Percentiles rank a stretch among this genome's conserved stretches.
Evolutionary conservation across 2,797 vertebrate genomes (phyloP).

Genomic region (Dicrostonyx torquatus): DNA sequence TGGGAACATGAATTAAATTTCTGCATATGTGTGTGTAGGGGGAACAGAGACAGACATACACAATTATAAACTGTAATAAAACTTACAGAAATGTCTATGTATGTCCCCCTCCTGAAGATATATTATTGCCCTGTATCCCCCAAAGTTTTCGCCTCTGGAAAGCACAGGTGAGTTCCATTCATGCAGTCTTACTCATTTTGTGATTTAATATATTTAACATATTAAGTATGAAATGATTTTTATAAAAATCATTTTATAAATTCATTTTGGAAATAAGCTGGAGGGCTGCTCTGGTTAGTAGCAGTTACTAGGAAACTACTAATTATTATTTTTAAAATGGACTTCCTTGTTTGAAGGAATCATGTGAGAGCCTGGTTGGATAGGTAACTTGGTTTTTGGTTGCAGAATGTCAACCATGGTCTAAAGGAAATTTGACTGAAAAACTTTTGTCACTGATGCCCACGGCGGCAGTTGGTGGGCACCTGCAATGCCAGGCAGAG

Average conservation of each 20-base stretch:
- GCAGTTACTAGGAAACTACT: neutral
- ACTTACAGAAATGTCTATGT: neutral
- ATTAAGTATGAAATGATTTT: neutral
- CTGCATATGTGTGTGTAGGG: neutral
- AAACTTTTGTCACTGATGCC: neutral
- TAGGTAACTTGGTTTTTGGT: neutral
- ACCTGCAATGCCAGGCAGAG: neutral
- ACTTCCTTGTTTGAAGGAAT: neutral
- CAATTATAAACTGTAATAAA: neutral
- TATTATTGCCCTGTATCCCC: neutral
- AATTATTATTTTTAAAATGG: neutral
- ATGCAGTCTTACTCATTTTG: neutral
- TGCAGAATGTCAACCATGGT: neutral
- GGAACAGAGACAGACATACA: neutral
- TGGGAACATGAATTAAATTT: neutral
- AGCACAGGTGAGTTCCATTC: neutral
- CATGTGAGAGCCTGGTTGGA: neutral
- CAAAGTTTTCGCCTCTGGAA: slow-evolving; percentile 22
- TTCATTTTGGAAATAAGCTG: slow-evolving; percentile 19
- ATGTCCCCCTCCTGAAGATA: too few relatives aligned
- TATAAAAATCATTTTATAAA: neutral
- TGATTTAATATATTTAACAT: neutral
- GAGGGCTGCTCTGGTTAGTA: neutral
- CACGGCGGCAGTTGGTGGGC: fast-evolving
- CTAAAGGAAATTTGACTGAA: slow-evolving; percentile 7